phyloP scores from a whole-genome alignment of 2,888 invertebrate genomes.

The Geophilus truncorum region DNA sequence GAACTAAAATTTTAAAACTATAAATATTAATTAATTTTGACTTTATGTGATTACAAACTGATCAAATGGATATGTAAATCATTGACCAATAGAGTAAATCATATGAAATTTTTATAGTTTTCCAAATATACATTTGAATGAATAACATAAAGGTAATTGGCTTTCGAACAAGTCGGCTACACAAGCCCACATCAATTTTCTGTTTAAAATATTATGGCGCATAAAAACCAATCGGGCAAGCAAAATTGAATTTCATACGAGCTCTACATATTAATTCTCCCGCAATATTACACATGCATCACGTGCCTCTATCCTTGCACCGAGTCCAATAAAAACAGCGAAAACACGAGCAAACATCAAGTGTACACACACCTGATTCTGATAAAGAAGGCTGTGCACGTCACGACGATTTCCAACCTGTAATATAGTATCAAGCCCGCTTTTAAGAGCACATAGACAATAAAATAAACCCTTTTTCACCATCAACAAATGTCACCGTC shows the following conservation, averaged over 20 bases:
- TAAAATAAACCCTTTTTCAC: slow-evolving; percentile 3
- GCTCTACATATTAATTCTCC: neutral
- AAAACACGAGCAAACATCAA: slow-evolving; percentile 21
- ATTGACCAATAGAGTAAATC: no score
- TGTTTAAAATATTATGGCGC: slow-evolving; percentile 9
- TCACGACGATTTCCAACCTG: neutral
- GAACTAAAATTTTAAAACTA: no score
- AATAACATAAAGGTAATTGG: neutral
- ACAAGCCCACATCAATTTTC: neutral
- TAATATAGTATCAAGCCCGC: slow-evolving; percentile 19
- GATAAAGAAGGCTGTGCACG: neutral
- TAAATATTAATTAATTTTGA: no score
- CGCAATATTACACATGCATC: slow-evolving; percentile 5
- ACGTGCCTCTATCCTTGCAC: neutral
- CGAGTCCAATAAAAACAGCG: neutral
- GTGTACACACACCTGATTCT: neutral
- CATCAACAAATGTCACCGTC: neutral
- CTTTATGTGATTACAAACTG: no score
- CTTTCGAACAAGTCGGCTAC: neutral
- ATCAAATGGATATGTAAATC: no score
- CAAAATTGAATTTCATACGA: slow-evolving; percentile 24
- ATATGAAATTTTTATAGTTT: neutral
- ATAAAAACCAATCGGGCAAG: slow-evolving; percentile 23
- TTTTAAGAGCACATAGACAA: slow-evolving; percentile 1
- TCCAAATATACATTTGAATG: neutral